phyloP scores from a whole-genome alignment of 2,888 invertebrate genomes.

The Himalopsyche kuldschensis region DNA sequence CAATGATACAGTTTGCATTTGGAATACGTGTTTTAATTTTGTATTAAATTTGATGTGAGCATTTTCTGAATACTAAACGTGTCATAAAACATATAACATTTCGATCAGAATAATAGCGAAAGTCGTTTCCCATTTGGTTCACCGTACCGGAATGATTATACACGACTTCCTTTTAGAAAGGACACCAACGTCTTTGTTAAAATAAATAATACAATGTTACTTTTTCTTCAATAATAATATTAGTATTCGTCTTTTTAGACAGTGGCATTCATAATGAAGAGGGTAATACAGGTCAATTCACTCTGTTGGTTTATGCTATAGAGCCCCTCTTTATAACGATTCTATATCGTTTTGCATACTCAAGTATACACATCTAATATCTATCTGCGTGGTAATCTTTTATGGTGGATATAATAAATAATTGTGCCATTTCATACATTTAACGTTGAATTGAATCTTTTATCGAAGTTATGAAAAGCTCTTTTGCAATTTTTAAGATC shows the following conservation, averaged over 20 bases:
- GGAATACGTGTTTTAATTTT: too few species aligned
- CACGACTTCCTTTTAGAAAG: slow-evolving; percentile 24
- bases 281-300: background rate
- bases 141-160: background rate
- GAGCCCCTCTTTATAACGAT: too few species aligned
- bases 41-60: background rate
- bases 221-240: slow-evolving; percentile 3
- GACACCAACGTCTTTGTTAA: slow-evolving; percentile 28
- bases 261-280: background rate
- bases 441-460: too few species aligned
- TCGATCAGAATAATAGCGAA: background rate
- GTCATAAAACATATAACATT: background rate
- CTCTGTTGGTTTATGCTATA: background rate
- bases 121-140: background rate
- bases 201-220: slow-evolving; percentile 19
- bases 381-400: too few species aligned
- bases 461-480: too few species aligned
- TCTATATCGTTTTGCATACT: background rate
- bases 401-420: too few species aligned
- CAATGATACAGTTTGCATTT: too few species aligned
- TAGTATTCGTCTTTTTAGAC: background rate
- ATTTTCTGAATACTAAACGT: background rate
- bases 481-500: too few species aligned
- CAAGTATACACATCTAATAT: too few species aligned
- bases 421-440: too few species aligned